Percentiles rank a stretch among this genome's conserved stretches.
These are phyloP conservation scores for Lycocerus yunnanus DNA, from an alignment of 2,888 invertebrate genomes.

Conservation along the genomic window DNA sequence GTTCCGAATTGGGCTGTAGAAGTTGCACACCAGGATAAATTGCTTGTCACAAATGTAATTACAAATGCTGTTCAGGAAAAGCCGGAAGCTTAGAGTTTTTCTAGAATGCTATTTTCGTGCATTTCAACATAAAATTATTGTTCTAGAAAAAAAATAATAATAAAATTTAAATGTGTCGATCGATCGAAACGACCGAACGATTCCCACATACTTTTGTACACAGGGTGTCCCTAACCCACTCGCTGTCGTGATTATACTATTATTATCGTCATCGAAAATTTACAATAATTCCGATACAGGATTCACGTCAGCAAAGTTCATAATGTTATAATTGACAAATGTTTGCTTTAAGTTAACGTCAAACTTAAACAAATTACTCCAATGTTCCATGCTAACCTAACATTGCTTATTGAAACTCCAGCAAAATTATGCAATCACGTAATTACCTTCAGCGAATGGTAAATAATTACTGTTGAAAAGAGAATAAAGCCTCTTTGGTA, in stretches of 20 bases:
- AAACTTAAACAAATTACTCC: background rate
- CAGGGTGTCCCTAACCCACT: too few species aligned
- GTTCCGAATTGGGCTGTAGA: slow-evolving; percentile 11
- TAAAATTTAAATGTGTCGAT: background rate
- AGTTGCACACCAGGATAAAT: slow-evolving; percentile 20
- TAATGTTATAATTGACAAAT: background rate
- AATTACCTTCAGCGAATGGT: background rate
- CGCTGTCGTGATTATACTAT: too few species aligned
- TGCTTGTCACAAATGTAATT: slow-evolving; percentile 29
- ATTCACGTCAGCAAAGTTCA: background rate
- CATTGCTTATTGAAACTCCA: background rate
- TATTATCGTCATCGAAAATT: background rate
- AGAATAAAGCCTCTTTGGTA: background rate
- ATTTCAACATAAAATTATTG: background rate
- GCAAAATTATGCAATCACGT: background rate
- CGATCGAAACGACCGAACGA: background rate
- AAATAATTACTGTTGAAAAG: background rate
- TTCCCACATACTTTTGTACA: too few species aligned
- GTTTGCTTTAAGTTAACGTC: background rate
- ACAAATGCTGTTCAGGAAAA: slow-evolving; percentile 20
- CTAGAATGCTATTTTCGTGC: background rate
- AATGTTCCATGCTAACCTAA: background rate
- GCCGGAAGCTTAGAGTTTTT: slow-evolving; percentile 2
- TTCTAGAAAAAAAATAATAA: background rate
- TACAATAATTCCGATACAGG: background rate